phyloP scores from a whole-genome alignment of 2,888 invertebrate genomes.

The Cinara cedri region DNA sequence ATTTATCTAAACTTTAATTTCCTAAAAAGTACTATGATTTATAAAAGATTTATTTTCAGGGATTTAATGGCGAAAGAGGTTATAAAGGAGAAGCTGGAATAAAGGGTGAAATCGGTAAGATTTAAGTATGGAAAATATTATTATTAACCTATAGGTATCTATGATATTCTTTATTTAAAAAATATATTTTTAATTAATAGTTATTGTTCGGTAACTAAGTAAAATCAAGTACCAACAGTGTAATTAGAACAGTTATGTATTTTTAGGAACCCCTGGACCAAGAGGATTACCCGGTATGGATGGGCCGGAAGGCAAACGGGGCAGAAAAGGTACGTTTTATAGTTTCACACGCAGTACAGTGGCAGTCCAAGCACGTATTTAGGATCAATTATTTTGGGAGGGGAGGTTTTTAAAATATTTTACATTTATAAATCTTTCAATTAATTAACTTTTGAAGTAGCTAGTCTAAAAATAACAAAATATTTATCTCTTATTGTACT shows the following conservation, averaged over 20 bases:
- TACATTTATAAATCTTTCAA: too few relatives aligned
- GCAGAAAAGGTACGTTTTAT: constrained; percentile 72
- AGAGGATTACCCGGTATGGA: constrained; percentile 76
- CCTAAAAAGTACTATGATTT: background rate
- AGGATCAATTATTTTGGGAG: too few relatives aligned
- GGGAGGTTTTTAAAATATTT: too few relatives aligned
- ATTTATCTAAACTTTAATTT: background rate
- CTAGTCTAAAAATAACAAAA: background rate
- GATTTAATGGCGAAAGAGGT: constrained; percentile 78
- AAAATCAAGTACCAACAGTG: background rate
- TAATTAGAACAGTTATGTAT: background rate
- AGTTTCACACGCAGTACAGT: background rate
- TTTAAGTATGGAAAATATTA: background rate
- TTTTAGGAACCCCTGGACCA: constrained; percentile 70
- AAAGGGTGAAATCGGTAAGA: constrained; percentile 73
- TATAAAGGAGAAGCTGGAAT: constrained; percentile 78
- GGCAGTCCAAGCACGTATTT: too few relatives aligned
- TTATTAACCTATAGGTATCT: background rate
- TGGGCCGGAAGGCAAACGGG: constrained; percentile 82
- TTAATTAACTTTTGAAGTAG: constrained; percentile 14
- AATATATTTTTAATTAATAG: background rate
- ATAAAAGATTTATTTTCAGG: constrained; percentile 67
- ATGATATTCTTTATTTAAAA: background rate
- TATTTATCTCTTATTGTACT: background rate
- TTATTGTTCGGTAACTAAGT: background rate